Conservation (phyloP, 2,797 vertebrate species). For the Lindbergichthys nudifrons region DNA sequence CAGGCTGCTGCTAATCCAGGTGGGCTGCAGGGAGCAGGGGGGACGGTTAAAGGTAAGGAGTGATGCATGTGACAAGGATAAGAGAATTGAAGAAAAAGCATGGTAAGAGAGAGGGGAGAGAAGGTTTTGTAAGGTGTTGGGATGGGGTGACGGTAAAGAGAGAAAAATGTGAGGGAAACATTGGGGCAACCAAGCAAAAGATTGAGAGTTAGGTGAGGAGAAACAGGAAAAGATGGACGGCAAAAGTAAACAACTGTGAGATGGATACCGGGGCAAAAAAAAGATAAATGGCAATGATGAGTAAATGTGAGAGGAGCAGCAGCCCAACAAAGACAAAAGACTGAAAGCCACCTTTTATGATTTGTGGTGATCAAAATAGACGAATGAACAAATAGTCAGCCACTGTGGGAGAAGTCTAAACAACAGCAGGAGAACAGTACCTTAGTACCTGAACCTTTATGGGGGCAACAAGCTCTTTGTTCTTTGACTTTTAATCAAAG, state of each 20-base stretch:
- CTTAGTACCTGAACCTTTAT: not conserved
- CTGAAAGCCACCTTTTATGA: not conserved
- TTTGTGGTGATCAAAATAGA: not conserved
- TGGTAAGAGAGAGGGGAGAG: constrained; percentile 20
- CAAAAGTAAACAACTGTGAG: constrained; percentile 17
- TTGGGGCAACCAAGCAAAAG: constrained; percentile 51
- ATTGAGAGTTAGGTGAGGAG: constrained; percentile 20
- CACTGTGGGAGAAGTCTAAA: not conserved
- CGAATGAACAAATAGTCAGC: not conserved
- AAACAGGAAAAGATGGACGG: constrained; percentile 30
- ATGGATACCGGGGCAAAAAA: constrained; percentile 3
- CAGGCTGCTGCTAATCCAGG: constrained; percentile 61
- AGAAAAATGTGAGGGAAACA: constrained; percentile 28
- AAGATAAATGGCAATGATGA: constrained; percentile 1
- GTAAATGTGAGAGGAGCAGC: not conserved
- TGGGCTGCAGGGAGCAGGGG: constrained; percentile 49
- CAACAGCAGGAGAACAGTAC: not conserved
- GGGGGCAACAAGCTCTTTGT: not conserved
- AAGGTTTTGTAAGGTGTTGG: constrained; percentile 6
- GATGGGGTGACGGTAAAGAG: constrained; percentile 15
- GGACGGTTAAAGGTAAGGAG: constrained; percentile 46
- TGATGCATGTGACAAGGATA: constrained; percentile 53
- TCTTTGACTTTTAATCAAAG: not conserved
- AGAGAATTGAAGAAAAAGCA: constrained; percentile 44
- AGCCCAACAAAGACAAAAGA: not conserved